These are phyloP conservation scores for Erpobdella octoculata DNA, from an alignment of 2,888 invertebrate species.

Conservation along the genomic window DNA sequence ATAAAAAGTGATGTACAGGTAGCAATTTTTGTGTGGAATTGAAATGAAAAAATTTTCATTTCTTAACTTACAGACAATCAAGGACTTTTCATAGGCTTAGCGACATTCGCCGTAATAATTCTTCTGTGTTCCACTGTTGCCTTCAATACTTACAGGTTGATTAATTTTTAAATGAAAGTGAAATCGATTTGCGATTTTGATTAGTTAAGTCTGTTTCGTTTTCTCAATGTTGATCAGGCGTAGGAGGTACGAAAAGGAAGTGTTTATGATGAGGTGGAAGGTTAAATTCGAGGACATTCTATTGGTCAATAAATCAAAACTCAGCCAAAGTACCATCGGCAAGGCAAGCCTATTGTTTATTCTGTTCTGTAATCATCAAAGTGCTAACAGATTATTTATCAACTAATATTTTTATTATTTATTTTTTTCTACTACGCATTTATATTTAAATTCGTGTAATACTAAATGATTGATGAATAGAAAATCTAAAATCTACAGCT, in stretches of 20 bases:
- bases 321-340: slow-evolving; percentile 37
- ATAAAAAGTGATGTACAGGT: background rate
- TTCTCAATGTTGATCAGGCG: slow-evolving; percentile 34
- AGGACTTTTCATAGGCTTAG: background rate
- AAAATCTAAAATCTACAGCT: background rate
- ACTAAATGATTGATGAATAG: background rate
- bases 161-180: background rate
- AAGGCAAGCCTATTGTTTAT: slow-evolving; percentile 11
- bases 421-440: background rate
- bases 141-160: slow-evolving; percentile 16
- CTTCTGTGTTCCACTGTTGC: background rate
- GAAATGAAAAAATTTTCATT: background rate
- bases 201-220: no score
- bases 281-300: slow-evolving; percentile 38
- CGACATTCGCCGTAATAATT: background rate
- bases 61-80: background rate
- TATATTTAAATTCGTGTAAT: background rate
- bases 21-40: background rate
- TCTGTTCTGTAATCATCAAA: no score
- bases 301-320: slow-evolving; percentile 33
- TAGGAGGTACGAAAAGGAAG: slow-evolving; percentile 38
- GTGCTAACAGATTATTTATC: background rate
- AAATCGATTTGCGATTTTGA: background rate
- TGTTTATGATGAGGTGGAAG: slow-evolving; percentile 43
- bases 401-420: background rate